Percentiles rank a stretch among this genome's conserved stretches.
phyloP scores from a whole-genome alignment of 2,888 invertebrate genomes.

The Brenthis ino region DNA sequence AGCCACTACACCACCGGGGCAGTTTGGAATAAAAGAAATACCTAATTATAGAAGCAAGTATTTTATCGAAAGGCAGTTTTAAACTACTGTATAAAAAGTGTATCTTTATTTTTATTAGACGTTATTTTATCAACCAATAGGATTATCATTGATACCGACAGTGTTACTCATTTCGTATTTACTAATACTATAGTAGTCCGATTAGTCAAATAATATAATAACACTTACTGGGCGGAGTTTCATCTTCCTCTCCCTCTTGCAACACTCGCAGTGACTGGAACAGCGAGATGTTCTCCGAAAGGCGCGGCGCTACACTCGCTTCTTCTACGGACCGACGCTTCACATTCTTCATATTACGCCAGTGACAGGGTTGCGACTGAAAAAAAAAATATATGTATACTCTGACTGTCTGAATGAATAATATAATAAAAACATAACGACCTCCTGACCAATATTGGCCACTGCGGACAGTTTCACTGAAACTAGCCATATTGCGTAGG shows the following conservation, averaged over 20 bases:
- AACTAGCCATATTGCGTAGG: no score
- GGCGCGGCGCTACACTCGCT: constrained; percentile 75
- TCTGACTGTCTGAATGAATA: neutral
- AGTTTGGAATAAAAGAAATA: no score
- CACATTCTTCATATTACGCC: constrained; percentile 93
- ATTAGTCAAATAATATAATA: neutral
- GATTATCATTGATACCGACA: neutral
- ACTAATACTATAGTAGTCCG: neutral
- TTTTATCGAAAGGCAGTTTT: no score
- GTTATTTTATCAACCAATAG: no score
- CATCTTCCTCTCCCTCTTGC: constrained; percentile 91
- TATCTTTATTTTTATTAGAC: no score
- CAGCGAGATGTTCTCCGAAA: constrained; percentile 94
- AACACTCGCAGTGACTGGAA: constrained; percentile 94
- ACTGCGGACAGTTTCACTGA: no score
- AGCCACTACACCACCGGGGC: no score
- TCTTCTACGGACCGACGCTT: constrained; percentile 85
- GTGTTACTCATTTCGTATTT: neutral
- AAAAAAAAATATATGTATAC: neutral
- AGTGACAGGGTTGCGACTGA: constrained; percentile 95
- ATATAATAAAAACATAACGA: neutral
- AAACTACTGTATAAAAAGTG: no score
- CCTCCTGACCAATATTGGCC: no score
- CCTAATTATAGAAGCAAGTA: no score
- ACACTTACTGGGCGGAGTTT: constrained; percentile 54